A percentile compares a stretch with the other conserved stretches of the same genome.
Evolutionary conservation across 2,113 vertebrate genomes (phyloP).

Genomic region (Carettochelys insculpta): DNA sequence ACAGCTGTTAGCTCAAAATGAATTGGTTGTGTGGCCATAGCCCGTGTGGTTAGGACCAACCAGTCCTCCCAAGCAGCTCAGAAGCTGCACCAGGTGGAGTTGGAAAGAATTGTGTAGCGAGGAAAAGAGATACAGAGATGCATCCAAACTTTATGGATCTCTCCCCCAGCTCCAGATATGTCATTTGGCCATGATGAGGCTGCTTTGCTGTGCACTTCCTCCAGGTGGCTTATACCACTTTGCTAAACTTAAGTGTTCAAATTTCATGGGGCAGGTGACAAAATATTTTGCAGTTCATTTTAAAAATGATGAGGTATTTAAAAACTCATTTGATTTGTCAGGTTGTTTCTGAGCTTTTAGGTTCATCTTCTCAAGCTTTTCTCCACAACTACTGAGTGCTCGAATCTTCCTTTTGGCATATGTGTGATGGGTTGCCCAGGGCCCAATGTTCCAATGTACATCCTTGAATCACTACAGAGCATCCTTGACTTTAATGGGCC

Average conservation of each 20-base stretch:
- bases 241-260: neutral
- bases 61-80: rapidly evolving
- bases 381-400: neutral
- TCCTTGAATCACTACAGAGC: neutral
- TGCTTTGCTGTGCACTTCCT: neutral
- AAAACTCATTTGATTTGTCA: neutral
- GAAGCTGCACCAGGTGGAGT: neutral
- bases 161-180: neutral
- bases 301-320: no score
- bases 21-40: no score
- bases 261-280: neutral
- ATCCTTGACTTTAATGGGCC: neutral
- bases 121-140: neutral
- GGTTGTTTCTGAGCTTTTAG: neutral
- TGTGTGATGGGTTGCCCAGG: neutral
- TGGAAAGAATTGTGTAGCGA: neutral
- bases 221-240: neutral
- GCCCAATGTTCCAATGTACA: neutral
- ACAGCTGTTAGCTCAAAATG: no score
- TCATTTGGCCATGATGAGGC: neutral
- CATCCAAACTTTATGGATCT: neutral
- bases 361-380: constrained; percentile 1
- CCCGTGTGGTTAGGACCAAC: neutral
- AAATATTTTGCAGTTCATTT: neutral
- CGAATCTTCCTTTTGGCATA: neutral